A percentile compares a stretch with the other conserved stretches of the same genome.
Evolutionary conservation across 2,113 vertebrate genomes (phyloP).

Genomic region (Brachypodius melanocephalos): DNA sequence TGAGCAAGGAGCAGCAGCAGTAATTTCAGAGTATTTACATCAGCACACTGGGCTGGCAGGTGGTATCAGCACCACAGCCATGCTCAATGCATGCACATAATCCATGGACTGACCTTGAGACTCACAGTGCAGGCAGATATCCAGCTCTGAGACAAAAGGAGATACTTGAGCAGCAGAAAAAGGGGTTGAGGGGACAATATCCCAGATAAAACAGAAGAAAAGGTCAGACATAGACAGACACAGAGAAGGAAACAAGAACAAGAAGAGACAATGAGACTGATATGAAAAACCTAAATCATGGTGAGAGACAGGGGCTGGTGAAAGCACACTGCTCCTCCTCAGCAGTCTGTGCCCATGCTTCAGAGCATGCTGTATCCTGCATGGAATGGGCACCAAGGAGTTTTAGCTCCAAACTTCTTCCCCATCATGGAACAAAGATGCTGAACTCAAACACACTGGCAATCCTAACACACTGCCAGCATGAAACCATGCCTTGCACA

Average conservation of each 20-base stretch:
- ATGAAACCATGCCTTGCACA: background rate
- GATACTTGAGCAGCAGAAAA: slow-evolving; percentile 79
- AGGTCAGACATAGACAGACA: slow-evolving; percentile 44
- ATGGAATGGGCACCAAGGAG: background rate
- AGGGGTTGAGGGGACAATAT: slow-evolving; percentile 43
- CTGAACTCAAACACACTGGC: background rate
- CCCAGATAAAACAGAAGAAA: slow-evolving; percentile 40
- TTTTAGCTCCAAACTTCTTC: background rate
- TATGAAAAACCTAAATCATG: background rate
- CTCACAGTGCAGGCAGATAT: slow-evolving; percentile 87
- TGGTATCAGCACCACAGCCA: background rate
- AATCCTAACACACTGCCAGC: background rate
- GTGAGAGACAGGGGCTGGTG: background rate
- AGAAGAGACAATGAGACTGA: slow-evolving; percentile 39
- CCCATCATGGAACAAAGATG: background rate
- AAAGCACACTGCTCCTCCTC: background rate
- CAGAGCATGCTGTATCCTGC: background rate
- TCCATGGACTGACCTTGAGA: slow-evolving; percentile 85
- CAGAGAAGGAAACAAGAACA: slow-evolving; percentile 54
- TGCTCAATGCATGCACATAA: background rate
- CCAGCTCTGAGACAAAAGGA: slow-evolving; percentile 87
- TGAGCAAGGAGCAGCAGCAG: background rate
- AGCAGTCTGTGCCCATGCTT: background rate
- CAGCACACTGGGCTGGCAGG: background rate
- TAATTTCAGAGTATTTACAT: background rate